Percentiles rank a stretch among this genome's conserved stretches.
Conservation (phyloP, 53 echinoderm and acorn worm species). For the Apostichopus leukothele region DNA sequence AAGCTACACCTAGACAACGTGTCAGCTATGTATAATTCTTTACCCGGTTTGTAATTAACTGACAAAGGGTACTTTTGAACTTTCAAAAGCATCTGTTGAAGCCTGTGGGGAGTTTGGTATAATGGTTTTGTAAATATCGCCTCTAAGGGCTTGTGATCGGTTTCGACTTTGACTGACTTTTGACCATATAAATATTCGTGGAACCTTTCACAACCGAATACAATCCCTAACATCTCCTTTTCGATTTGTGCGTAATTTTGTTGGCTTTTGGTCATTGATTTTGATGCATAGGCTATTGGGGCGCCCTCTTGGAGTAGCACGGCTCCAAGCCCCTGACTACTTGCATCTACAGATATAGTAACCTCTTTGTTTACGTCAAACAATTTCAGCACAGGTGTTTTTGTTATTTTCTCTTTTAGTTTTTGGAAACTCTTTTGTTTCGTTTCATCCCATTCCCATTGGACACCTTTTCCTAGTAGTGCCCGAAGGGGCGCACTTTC, state of each 20-base stretch:
- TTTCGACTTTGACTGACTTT: constrained; percentile 42
- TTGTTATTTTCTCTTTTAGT: not conserved
- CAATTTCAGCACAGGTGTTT: not conserved
- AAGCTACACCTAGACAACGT: constrained; percentile 37
- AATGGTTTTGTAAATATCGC: constrained; percentile 54
- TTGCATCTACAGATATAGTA: constrained; percentile 9
- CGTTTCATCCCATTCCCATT: constrained; percentile 23
- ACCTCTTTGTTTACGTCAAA: not conserved
- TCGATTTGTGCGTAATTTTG: constrained; percentile 60
- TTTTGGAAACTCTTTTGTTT: not conserved
- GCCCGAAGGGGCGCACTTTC: not conserved
- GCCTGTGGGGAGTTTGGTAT: constrained; percentile 37
- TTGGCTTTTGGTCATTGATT: constrained; percentile 40
- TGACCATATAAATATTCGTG: constrained; percentile 56
- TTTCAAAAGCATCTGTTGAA: constrained; percentile 58
- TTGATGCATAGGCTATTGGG: constrained; percentile 48
- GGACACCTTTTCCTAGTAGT: constrained; percentile 5
- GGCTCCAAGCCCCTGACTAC: constrained; percentile 16
- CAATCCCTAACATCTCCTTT: constrained; percentile 53
- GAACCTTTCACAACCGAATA: constrained; percentile 59
- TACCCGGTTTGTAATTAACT: constrained; percentile 50
- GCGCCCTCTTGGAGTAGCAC: constrained; percentile 25
- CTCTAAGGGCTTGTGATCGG: constrained; percentile 44
- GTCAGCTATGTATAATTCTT: constrained; percentile 44
- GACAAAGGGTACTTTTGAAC: constrained; percentile 51